Evolutionary conservation across 1,140 invertebrate species (phyloP).

Genomic region (Leptestheria dahalacensis): DNA sequence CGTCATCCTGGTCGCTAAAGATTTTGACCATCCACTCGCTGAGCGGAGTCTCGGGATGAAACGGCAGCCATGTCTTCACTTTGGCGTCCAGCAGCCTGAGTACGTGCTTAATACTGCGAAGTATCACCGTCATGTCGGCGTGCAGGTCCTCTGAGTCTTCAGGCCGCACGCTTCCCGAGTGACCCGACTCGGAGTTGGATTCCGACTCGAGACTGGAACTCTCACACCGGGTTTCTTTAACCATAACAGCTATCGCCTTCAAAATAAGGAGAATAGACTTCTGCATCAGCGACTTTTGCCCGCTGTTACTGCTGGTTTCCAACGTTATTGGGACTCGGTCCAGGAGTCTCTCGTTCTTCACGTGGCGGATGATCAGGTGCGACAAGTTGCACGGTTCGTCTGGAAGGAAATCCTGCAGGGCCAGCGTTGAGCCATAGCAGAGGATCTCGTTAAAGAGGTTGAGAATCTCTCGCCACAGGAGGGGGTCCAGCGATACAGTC

Average conservation of each 20-base stretch:
- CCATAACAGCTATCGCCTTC: constrained; percentile 74
- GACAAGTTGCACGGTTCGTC: constrained; percentile 73
- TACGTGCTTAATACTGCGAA: constrained; percentile 66
- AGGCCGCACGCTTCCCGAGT: constrained; percentile 32
- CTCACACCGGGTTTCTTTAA: constrained; percentile 63
- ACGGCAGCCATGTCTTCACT: constrained; percentile 61
- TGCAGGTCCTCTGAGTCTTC: constrained; percentile 31
- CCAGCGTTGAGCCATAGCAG: constrained; percentile 75
- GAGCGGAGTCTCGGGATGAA: constrained; percentile 69
- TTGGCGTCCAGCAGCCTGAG: constrained; percentile 54
- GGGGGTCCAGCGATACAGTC: constrained; percentile 49
- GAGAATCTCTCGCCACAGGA: constrained; percentile 67
- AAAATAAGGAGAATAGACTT: constrained; percentile 68
- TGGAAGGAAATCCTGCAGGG: constrained; percentile 65
- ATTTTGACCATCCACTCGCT: constrained; percentile 75
- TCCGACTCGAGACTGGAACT: constrained; percentile 49
- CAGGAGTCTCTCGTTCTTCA: constrained; percentile 64
- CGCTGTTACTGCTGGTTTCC: constrained; percentile 23
- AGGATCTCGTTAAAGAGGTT: constrained; percentile 73
- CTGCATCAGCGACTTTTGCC: constrained; percentile 51
- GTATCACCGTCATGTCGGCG: constrained; percentile 73
- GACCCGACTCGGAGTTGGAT: constrained; percentile 37
- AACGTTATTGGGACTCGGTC: constrained; percentile 39
- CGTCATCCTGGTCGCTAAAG: constrained; percentile 80
- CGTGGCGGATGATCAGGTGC: constrained; percentile 63